Base-by-base conservation (phyloP, 2,113 vertebrate genomes). In the Loxodonta africana region DNA sequence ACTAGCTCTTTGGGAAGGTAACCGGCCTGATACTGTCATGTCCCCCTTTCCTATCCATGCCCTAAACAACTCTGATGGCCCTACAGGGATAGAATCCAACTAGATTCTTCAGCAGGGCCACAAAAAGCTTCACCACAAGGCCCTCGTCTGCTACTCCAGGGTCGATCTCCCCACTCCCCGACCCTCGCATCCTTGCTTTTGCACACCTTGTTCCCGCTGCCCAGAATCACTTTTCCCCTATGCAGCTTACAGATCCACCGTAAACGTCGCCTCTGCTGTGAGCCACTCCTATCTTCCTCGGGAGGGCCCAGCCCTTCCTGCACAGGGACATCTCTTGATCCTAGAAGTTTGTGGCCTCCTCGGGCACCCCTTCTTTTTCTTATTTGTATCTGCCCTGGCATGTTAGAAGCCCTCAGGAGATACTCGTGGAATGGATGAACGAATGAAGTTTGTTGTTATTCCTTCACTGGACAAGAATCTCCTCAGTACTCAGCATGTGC, bases 41-140 rank as follows among this genome's bases (percentile, higher is more conserved):
- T 77, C 69, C 78, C 78, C 3, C 71, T 51, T 67, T 11, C 65
- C 46, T 15, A 37, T 1, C 10, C 37, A 33, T 14, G 37, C 37
- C 87, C 41, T 26, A 2, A 51, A 46, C 57, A 67, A 17, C 33
- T 12, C 15, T 1, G 20, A 9, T 0, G 62, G 15, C 8, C 46
- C 77, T 25, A 6, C 9, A 4, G 48, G 62, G 18, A 65, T 0
- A 6, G n/a, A 6, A 20, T 37, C 12, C 73, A 12, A 25, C 25
- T 0, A 23, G 69, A 28, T 0, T n/a, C 87, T 83, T 33, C 0
- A 37, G 17, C 46, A 14, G 41, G n/a, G 51, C 3, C 9, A 1
- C 3, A 8, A 9, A 30, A n/a, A 21, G 6, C 60, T 5, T 48
- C 41, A 1, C 60, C 0, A 0, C 0, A 10, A 25, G 28, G 51